Evolutionary conservation across 2,113 vertebrate genomes (phyloP), one percentile per base, ranked within the genome.

Genomic region (Bettongia penicillata): DNA sequence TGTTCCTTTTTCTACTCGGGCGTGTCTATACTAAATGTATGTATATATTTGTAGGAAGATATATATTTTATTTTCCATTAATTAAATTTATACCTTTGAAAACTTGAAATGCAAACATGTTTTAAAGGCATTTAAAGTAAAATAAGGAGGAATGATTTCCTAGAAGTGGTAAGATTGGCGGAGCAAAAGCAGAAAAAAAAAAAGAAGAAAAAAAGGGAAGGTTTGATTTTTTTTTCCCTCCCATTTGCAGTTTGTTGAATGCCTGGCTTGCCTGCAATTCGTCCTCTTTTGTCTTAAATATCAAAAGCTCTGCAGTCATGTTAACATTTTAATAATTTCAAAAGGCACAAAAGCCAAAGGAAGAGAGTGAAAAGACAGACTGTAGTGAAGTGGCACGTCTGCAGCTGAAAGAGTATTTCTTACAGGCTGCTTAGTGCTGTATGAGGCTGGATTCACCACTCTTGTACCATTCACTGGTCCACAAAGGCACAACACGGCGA

Each of bases 221-320:
- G 99, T 98, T 95, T 98, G 99, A 98, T 99, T 99, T 97, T 94
- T 97, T 93, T 91, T 93, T 97, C 94, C 91, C 97, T 97, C 95
- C 98, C 98, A 98, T 99, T 99, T 99, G 98, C 98, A 99, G 98
- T 99, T 99, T 98, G 98, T 99, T 98, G 99, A 99, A 98, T 97
- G 98, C 97, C 98, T 99, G 96, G 93, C 97, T 99, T 99, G 99
- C 99, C 98, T 97, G 98, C 98, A 98, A 99, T 99, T 99, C 99
- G 97, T 99, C 98, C 99, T 99, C 99, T 99, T 99, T 99, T 99
- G 99, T 99, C 99, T 99, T 99, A 99, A 99, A 99, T 99, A 99
- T 99, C 99, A 99, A 99, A 99, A 99, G 98, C 99, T 98, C 99
- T 98, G 98, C 97, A 99, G 99, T 99, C 99, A 98, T 99, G 99